Base-by-base conservation (phyloP, 1,140 invertebrate species). In the Drosophila littoralis region DNA sequence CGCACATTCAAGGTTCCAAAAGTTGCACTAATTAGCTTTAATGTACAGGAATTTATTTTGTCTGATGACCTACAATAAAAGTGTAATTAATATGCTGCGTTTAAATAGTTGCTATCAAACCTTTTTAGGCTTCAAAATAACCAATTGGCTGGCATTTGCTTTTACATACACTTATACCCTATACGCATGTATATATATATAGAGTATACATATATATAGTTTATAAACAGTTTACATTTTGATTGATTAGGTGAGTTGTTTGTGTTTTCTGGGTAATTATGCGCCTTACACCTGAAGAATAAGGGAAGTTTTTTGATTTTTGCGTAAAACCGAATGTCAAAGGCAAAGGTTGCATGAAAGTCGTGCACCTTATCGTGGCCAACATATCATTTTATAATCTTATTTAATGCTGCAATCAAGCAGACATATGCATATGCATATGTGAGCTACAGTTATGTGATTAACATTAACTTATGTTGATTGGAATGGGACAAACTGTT, bases 1-100 rank as follows among this genome's bases (percentile, higher is more conserved):
- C 51, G 9, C 32, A 32, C 38, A 42, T 9, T 38, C 43, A n/a
- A 17, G 28, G 64, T 45, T 15, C 33, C 48, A 58, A 65, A 66
- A 66, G 60, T 66, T 67, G 45, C 64, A 71, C 71, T 88, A 88
- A 88, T 86, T 88, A 86, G 79, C 79, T 88, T 79, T 76, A 69
- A 79, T 77, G 73, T 88, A 88, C 83, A 83, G 79, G 76, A 83
- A 79, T 79, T 77, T 63, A 58, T 72, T 35, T 75, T 80, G 81
- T 69, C 48, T 66, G 65, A 74, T 52, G 66, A 33, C 64, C 75
- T 86, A 81, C 70, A 45, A 72, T 61, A 57, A 46, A 72, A 65
- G 54, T 78, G 40, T 42, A 64, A 71, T 75, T 52, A 71, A 72
- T 77, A 59, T 64, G 60, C 43, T 65, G 36, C 42, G 40, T 58